Evolutionary conservation across 2,113 vertebrate genomes (phyloP).

Genomic region (Pheucticus melanocephalus): DNA sequence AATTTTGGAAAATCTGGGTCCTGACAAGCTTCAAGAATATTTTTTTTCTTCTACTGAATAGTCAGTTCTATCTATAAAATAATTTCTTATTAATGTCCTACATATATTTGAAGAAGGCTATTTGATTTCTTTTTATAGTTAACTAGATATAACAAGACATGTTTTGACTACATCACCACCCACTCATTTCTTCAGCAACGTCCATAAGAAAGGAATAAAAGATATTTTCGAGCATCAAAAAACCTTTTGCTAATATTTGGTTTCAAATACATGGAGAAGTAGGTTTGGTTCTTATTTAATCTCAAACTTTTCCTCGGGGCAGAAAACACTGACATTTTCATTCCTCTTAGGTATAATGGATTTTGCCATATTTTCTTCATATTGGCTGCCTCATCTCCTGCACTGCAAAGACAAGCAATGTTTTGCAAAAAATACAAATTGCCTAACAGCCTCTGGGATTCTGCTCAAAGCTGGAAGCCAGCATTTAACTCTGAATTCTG

Average conservation of each 20-base stretch:
- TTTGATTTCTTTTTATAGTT: slow-evolving; percentile 5
- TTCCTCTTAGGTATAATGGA: neutral
- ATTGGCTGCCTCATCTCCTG: neutral
- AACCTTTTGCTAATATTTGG: neutral
- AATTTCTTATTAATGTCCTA: neutral
- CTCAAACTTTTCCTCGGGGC: neutral
- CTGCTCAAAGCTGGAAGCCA: neutral
- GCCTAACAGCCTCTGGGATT: neutral
- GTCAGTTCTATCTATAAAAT: neutral
- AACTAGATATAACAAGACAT: slow-evolving; percentile 13
- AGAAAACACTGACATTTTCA: slow-evolving; percentile 12
- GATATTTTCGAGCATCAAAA: neutral
- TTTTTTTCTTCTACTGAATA: neutral
- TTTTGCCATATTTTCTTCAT: neutral
- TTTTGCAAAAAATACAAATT: slow-evolving; percentile 21
- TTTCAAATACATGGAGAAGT: neutral
- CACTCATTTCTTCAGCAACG: neutral
- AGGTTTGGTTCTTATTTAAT: neutral
- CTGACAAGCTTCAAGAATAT: neutral
- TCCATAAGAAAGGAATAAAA: neutral
- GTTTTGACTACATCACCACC: slow-evolving; percentile 16
- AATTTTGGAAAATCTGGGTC: neutral
- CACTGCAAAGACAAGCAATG: neutral
- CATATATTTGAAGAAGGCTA: neutral
- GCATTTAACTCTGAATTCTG: neutral